Percentiles rank a stretch among this genome's conserved stretches.
Evolutionary conservation across 2,797 vertebrate genomes (phyloP).

Genomic region (Sciaenops ocellatus): DNA sequence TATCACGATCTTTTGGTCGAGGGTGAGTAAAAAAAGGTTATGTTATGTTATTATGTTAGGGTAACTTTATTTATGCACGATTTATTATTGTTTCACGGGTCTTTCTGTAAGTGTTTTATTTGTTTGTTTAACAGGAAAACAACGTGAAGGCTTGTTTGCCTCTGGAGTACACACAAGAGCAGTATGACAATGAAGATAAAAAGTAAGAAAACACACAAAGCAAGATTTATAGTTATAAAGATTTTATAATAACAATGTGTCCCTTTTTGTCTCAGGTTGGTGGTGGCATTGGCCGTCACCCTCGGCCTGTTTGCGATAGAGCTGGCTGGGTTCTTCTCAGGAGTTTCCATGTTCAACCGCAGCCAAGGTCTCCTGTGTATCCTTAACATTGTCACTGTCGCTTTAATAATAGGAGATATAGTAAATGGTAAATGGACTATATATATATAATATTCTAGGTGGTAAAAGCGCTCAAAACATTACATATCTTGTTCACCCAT

Average conservation of each 20-base stretch:
- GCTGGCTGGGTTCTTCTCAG: slow-evolving; percentile 90
- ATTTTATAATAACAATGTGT: neutral
- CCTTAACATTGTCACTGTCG: slow-evolving; percentile 74
- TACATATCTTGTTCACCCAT: too few relatives aligned
- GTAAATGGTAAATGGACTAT: too few relatives aligned
- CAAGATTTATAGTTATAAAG: too few relatives aligned
- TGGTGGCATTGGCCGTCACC: slow-evolving; percentile 89
- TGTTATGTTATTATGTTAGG: too few relatives aligned
- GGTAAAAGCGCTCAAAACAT: too few relatives aligned
- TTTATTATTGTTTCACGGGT: too few relatives aligned
- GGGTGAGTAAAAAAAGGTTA: slow-evolving; percentile 80
- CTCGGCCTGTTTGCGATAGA: slow-evolving; percentile 90
- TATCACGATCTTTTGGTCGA: slow-evolving; percentile 93
- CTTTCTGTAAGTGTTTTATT: neutral
- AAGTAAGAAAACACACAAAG: slow-evolving; percentile 78
- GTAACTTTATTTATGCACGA: too few relatives aligned
- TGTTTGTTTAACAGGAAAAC: slow-evolving; percentile 83
- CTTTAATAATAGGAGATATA: too few relatives aligned
- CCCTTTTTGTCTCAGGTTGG: slow-evolving; percentile 81
- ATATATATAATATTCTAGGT: too few relatives aligned
- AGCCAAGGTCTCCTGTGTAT: slow-evolving; percentile 93
- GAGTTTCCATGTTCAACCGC: slow-evolving; percentile 94
- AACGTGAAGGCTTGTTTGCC: slow-evolving; percentile 91
- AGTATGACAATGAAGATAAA: slow-evolving; percentile 85
- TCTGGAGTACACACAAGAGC: slow-evolving; percentile 85